Base-by-base conservation (phyloP, 2,113 vertebrate species). In the Hippocampus guttulatus region DNA sequence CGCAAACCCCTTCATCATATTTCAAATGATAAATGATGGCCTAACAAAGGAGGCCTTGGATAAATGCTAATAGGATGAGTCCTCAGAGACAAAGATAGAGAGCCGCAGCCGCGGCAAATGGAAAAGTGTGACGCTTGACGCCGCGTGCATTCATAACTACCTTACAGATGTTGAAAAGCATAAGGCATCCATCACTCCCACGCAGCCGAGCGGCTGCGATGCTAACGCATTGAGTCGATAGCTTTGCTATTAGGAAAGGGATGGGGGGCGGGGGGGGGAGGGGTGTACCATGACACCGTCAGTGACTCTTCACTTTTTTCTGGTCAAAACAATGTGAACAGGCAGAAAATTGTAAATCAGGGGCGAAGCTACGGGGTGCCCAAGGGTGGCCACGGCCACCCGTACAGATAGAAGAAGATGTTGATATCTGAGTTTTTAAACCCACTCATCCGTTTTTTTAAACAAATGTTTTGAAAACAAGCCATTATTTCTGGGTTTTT, bases 21-120 rank as follows among this genome's bases (percentile, higher is more conserved):
- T 87, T 90, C 85, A 85, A 85, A 90, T 91, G 89, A 91, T 91
- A 90, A 89, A 91, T 89, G 88, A 88, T 78, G 79, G 84, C 85
- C 79, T 88, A 90, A 90, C 89, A 89, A 90, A 88, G 82, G 79
- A 76, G 84, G 84, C 85, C 85, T 87, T 76, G 83, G 88, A 87
- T 89, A 90, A 89, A 89, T 89, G 85, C 87, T 90, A 90, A 91
- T 90, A 86, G 84, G 88, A 90, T 85, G 75, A 74, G 81, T 89
- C 88, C 86, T 84, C 61, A 41, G 88, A 88, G 89, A 87, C 79
- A 74, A 85, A 76, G 86, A 85, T 83, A 81, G 83, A 82, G 80
- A 81, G 81, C 23, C 71, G 71, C 69, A 76, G 69, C 68, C 49
- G 30, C 68, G 5, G 86, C 66, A 62, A 83, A 83, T 71, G 84